Evolutionary conservation across 2,888 invertebrate genomes (phyloP), one percentile per base, ranked within the genome.

Genomic region (Metalampra italica): DNA sequence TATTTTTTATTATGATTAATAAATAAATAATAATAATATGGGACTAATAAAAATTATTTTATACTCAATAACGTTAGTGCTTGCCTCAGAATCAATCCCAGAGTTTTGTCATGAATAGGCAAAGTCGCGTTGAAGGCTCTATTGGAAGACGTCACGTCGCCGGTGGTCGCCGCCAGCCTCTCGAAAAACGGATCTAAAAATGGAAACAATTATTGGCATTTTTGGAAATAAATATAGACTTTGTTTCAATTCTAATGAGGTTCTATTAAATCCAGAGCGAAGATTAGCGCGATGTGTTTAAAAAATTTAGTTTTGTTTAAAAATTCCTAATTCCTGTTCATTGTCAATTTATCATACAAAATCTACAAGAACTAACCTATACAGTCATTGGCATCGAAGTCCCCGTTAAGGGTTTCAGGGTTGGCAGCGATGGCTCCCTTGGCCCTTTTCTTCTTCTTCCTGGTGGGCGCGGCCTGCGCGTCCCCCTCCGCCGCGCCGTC

Each of bases 81-180:
- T 30, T 66, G 89, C 90, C 86, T 83, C 49, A 90, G 64, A 53
- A 87, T 79, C 29, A 90, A 71, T 7, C 77, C 78, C 7, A 85
- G 56, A 1, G 81, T 83, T 51, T 72, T 75, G 57, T 91, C 88
- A 43, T 85, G 75, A 11, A 92, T 86, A 0, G 91, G 90, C 7
- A 92, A 61, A 40, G 91, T 90, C 12, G 92, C 91, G 61, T 92
- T 91, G 67, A 92, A 91, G 0, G 92, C 82, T 55, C 92, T 75
- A 66, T 91, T 92, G 0, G 92, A 91, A 34, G 92, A 91, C 32
- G 91, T 92, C 47, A 92, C 91, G 54, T 92, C 92, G 0, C 92
- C 92, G 0, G 90, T 79, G 0, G 90, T 90, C 0, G 92, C 90
- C 15, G 92, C 91, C 0, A 92, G 68, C 56, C 92, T 84, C 46